These are phyloP conservation scores for Drosophila tani DNA, from an alignment of 1,140 invertebrate species.

Conservation along the genomic window DNA sequence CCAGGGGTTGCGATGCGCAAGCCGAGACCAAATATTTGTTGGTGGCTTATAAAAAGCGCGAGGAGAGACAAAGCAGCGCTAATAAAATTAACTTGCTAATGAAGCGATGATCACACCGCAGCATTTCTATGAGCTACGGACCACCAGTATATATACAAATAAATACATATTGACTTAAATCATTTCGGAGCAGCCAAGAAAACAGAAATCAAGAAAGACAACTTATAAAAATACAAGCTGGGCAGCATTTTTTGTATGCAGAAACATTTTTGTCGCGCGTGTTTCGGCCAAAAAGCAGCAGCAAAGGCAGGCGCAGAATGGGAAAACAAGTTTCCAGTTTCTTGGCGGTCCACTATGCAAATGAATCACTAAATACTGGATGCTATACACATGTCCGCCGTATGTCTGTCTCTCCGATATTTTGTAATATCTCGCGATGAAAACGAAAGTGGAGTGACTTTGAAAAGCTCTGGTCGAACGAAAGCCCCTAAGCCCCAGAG, in stretches of 20 bases:
- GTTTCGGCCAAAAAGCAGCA: slow-evolving; percentile 34
- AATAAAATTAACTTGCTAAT: slow-evolving; percentile 82
- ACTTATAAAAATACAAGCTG: slow-evolving; percentile 60
- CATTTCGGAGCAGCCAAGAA: slow-evolving; percentile 25
- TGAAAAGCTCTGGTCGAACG: slow-evolving; percentile 47
- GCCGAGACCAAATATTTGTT: slow-evolving; percentile 49
- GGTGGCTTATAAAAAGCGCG: slow-evolving; percentile 34
- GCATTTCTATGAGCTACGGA: slow-evolving; percentile 30
- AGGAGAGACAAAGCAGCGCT: slow-evolving; percentile 58
- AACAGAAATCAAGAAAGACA: slow-evolving; percentile 72
- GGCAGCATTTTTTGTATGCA: slow-evolving; percentile 65
- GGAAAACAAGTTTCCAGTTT: slow-evolving; percentile 70
- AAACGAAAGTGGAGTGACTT: slow-evolving; percentile 78
- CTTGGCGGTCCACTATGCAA: slow-evolving; percentile 71
- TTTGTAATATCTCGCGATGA: slow-evolving; percentile 69
- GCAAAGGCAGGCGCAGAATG: slow-evolving; percentile 26
- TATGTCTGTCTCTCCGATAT: slow-evolving; percentile 54
- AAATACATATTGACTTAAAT: slow-evolving; percentile 32
- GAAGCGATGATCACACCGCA: slow-evolving; percentile 70
- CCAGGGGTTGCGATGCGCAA: slow-evolving; percentile 42
- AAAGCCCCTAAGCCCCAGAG: slow-evolving; percentile 21
- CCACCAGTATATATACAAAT: slow-evolving; percentile 2
- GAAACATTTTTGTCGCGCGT: slow-evolving; percentile 71
- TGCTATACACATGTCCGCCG: slow-evolving; percentile 35
- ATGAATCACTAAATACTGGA: slow-evolving; percentile 66